Evolutionary conservation across 2,113 vertebrate species (phyloP), one percentile per base, ranked within the genome.

Genomic region (Chroicocephalus ridibundus): DNA sequence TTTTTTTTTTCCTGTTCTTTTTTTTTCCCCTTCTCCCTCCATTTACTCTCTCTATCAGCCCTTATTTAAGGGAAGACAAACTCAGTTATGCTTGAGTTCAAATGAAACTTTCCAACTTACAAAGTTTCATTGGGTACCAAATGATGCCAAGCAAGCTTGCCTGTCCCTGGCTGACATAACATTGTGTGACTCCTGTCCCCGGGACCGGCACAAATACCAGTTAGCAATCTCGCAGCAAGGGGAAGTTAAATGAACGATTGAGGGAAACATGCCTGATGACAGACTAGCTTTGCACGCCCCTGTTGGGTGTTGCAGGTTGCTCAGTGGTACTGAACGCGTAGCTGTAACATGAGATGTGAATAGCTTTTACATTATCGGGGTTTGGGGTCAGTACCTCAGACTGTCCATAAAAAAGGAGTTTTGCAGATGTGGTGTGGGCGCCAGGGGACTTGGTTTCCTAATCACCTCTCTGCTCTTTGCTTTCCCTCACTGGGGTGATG

Each of bases 51-150:
- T 70, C 72, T 55, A 21, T 92, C 86, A 93, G 52, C 34, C 57
- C 62, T 79, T 79, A 54, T 93, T 96, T 95, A 96, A 76, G 60
- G 82, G 64, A 84, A 93, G 90, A 82, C 90, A 94, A 94, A 88
- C 72, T 81, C 80, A 71, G 76, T 86, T 94, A 88, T 95, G 72
- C 86, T 88, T 7, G 3, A 76, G 82, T 61, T 95, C 94, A 93
- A 92, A 92, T 82, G 79, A 95, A 93, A 92, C 90, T 96, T 96
- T 86, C 80, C 88, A 93, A 40, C 72, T 86, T 84, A 55, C 2
- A 47, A 51, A 93, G 86, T 97, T 96, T 94, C 96, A 94, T 86
- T 96, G 94, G 81, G 96, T 74, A 92, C 94, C 92, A 96, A 97
- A 96, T 95, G 96, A 95, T 88, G 94, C 95, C 80, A 68, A 69